Evolutionary conservation across 2,113 vertebrate species (phyloP).

Genomic region (Cranoglanis bouderius): DNA sequence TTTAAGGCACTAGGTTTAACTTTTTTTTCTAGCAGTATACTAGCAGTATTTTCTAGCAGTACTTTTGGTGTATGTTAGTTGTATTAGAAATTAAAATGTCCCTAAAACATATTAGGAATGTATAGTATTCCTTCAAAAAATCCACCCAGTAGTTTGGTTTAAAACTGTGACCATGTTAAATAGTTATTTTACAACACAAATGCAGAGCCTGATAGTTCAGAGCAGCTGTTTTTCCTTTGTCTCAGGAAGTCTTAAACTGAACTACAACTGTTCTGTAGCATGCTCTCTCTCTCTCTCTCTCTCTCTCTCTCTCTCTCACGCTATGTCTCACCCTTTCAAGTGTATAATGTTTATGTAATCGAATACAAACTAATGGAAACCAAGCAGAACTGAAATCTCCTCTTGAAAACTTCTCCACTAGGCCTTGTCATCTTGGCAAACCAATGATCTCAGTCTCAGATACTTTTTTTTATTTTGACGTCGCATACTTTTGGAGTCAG

Average conservation of each 20-base stretch:
- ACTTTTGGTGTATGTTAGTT: neutral
- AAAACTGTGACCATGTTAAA: neutral
- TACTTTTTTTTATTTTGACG: neutral
- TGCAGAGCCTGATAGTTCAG: neutral
- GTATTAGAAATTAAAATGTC: neutral
- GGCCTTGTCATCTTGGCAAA: slow-evolving; percentile 13
- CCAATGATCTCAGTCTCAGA: neutral
- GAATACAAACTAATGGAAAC: neutral
- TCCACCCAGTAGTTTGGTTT: neutral
- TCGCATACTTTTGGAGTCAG: neutral
- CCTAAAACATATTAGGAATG: neutral
- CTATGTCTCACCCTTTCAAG: neutral
- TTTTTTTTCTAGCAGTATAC: neutral
- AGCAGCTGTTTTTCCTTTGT: slow-evolving; percentile 5
- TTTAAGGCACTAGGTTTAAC: neutral
- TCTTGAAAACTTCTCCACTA: neutral
- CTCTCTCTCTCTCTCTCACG: neutral
- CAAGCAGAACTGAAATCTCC: slow-evolving; percentile 31
- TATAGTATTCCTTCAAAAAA: neutral
- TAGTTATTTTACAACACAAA: neutral
- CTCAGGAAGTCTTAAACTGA: slow-evolving; percentile 24
- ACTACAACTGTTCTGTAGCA: neutral
- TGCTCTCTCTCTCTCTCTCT: slow-evolving; percentile 4
- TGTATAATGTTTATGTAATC: slow-evolving; percentile 1
- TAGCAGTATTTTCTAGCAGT: neutral